phyloP scores from a whole-genome alignment of 2,888 invertebrate genomes.

The Azorinus chamasolen region DNA sequence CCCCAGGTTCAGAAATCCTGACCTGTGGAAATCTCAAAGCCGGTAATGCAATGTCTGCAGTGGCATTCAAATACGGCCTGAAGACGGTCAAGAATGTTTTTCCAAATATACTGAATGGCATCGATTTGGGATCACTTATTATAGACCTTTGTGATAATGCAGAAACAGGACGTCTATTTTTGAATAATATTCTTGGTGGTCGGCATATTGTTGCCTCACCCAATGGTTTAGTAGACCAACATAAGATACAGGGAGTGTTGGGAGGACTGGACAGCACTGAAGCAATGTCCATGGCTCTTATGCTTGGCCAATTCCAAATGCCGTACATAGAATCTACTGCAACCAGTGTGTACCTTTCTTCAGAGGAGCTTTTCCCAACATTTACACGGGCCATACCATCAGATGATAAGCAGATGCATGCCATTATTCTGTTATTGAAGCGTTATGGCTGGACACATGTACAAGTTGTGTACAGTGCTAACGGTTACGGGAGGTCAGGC shows the following conservation, averaged over 20 bases:
- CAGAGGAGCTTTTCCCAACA: constrained; percentile 67
- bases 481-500: constrained; percentile 62
- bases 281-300: constrained; percentile 78
- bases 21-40: constrained; percentile 71
- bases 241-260: constrained; percentile 71
- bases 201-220: constrained; percentile 63
- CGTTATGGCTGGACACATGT: constrained; percentile 85
- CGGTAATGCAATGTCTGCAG: constrained; percentile 66
- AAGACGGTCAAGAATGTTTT: constrained; percentile 50
- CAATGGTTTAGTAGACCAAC: constrained; percentile 71
- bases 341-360: constrained; percentile 56
- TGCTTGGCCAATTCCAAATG: constrained; percentile 87
- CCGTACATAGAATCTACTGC: constrained; percentile 86
- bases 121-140: constrained; percentile 75
- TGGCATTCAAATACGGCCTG: constrained; percentile 79
- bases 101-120: constrained; percentile 61
- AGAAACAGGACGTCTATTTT: constrained; percentile 66
- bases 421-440: constrained; percentile 83
- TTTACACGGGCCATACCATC: constrained; percentile 76
- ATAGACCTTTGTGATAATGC: constrained; percentile 76
- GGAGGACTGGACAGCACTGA: constrained; percentile 66
- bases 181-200: constrained; percentile 74
- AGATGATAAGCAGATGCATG: constrained; percentile 71
- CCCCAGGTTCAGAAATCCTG: constrained; percentile 65
- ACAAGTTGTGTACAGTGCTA: constrained; percentile 81